Base-by-base conservation (phyloP, 2,797 vertebrate species). In the Ctenosaura bakeri region DNA sequence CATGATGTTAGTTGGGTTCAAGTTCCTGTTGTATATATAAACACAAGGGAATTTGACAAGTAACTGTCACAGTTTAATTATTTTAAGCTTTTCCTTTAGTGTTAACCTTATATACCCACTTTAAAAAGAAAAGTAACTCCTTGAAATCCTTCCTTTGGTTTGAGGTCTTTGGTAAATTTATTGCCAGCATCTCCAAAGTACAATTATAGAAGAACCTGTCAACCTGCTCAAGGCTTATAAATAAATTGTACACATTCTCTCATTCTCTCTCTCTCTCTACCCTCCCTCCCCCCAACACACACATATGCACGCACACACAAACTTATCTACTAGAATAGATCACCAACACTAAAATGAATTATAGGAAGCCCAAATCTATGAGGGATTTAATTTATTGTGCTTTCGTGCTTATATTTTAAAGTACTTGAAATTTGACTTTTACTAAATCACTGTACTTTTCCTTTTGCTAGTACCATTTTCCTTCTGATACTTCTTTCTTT, bases 121-220 rank as follows among this genome's bases (percentile, higher is more conserved):
- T 50, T 29, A 12, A 66, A 71, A 97, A 97, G 96, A 95, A 95
- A 97, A 96, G 94, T 93, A 95, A 96, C 95, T 93, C 93, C 77
- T 92, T 95, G 95, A 95, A 96, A 97, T 97, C 93, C 97, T 96
- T 95, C 95, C 96, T 97, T 96, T 66, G 88, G 97, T 97, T 96
- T 82, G 92, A 96, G 96, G 94, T 96, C 95, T 96, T 97, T 96
- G 94, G 97, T 95, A 96, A 97, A 98, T 97, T 97, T 97, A 98
- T 95, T 96, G 97, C 96, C 95, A 96, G 92, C 96, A 94, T 96
- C 98, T 98, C 97, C 96, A 97, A 97, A 97, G 97, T 95, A 94
- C 96, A 97, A 97, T 97, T 96, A 97, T 95, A 96, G 94, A 96
- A 97, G 87, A 88, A 94, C 97, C 95, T 92, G 89, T 87, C 96